Conservation (phyloP, 92 coral and sea anemone species). For the Blastomussa wellsi region DNA sequence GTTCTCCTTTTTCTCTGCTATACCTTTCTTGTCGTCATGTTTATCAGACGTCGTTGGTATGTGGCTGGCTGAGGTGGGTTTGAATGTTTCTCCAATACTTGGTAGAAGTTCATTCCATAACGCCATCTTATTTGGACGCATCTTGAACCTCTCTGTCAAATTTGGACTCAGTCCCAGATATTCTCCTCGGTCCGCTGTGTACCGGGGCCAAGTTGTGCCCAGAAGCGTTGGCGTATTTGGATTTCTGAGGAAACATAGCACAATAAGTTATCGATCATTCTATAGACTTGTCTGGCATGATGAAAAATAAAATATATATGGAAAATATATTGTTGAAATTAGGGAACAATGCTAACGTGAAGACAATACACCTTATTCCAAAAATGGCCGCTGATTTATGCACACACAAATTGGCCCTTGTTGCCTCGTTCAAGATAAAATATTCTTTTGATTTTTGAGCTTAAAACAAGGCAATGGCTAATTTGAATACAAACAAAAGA, state of each 20-base stretch:
- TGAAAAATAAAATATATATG: too few relatives aligned
- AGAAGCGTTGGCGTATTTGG: constrained; percentile 36
- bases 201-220: constrained; percentile 38
- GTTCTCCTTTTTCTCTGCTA: background rate
- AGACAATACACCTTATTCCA: too few relatives aligned
- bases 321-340: too few relatives aligned
- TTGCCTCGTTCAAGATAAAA: too few relatives aligned
- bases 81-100: background rate
- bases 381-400: too few relatives aligned
- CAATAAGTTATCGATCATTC: too few relatives aligned
- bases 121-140: constrained; percentile 53
- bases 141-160: constrained; percentile 5
- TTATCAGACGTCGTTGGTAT: background rate
- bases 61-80: background rate
- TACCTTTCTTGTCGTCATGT: constrained; percentile 5
- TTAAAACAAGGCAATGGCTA: too few relatives aligned
- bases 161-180: constrained; percentile 39
- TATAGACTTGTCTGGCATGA: too few relatives aligned
- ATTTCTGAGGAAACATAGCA: constrained; percentile 35
- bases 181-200: constrained; percentile 26
- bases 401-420: too few relatives aligned
- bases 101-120: constrained; percentile 65
- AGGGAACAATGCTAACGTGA: too few relatives aligned
- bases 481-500: too few relatives aligned
- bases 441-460: too few relatives aligned